A percentile compares a stretch with the other conserved stretches of the same genome.
phyloP scores from a whole-genome alignment of 2,797 vertebrate genomes.

The Chromobotia macracanthus region DNA sequence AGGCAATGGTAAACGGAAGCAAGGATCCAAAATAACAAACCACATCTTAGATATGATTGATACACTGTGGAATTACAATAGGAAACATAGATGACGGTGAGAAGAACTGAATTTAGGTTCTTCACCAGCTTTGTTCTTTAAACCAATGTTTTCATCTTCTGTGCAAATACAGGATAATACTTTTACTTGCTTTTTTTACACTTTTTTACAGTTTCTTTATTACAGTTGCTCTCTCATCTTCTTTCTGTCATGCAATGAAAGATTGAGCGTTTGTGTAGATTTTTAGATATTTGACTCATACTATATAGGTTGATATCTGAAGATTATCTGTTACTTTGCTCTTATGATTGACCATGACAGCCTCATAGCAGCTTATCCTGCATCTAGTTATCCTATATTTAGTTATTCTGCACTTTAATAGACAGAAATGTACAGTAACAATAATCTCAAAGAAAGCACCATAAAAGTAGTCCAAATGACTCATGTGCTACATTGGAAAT shows the following conservation, averaged over 20 bases:
- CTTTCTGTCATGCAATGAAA: background rate
- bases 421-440: background rate
- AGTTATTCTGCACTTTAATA: background rate
- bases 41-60: background rate
- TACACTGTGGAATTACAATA: slow-evolving; percentile 18
- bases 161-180: background rate
- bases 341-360: background rate
- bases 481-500: too few species aligned
- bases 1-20: slow-evolving; percentile 26
- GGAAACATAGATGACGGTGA: background rate
- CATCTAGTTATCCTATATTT: background rate
- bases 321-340: slow-evolving; percentile 6
- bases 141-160: slow-evolving; percentile 15
- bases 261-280: background rate
- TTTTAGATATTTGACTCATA: background rate
- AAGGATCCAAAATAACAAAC: slow-evolving; percentile 17
- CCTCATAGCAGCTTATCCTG: background rate
- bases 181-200: background rate
- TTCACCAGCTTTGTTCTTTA: background rate
- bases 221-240: background rate
- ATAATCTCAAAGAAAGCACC: background rate
- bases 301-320: slow-evolving; percentile 7
- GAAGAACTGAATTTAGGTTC: slow-evolving; percentile 3
- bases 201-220: background rate
- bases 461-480: background rate